These are phyloP conservation scores for Alentia gelatinosa DNA, from an alignment of 2,888 invertebrate species.

Conservation along the genomic window DNA sequence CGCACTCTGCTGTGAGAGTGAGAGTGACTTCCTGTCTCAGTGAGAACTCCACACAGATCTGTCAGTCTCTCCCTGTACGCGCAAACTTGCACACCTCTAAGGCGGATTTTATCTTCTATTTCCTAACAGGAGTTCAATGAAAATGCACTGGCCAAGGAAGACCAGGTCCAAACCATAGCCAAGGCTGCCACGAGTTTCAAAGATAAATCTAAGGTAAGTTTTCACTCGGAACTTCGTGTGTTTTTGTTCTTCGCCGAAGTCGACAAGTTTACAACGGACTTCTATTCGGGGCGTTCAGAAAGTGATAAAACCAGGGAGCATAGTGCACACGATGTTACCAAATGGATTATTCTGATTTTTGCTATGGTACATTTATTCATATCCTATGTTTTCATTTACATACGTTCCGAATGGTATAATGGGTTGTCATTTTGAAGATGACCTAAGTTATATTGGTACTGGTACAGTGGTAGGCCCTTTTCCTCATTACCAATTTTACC, in stretches of 20 bases:
- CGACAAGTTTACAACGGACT: not conserved
- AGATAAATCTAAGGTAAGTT: conserved; percentile 73
- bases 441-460: too few species aligned
- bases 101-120: not conserved
- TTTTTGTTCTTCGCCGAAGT: not conserved
- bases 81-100: not conserved
- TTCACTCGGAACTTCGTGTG: not conserved
- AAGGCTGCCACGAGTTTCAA: conserved; percentile 74
- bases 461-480: too few species aligned
- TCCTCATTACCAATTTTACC: too few species aligned
- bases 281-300: not conserved
- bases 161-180: conserved; percentile 70
- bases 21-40: too few species aligned
- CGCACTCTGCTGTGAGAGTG: too few species aligned
- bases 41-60: too few species aligned
- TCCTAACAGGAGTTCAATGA: conserved; percentile 68
- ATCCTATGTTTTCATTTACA: too few species aligned
- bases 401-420: too few species aligned
- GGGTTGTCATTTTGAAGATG: too few species aligned
- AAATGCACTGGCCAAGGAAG: conserved; percentile 74
- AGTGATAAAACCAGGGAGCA: not conserved
- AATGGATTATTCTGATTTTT: too few species aligned
- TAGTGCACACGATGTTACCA: too few species aligned
- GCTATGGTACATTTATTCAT: too few species aligned
- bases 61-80: not conserved